Percentiles rank a stretch among this genome's conserved stretches.
These are phyloP conservation scores for Plectrocnemia conspersa DNA, from an alignment of 1,140 invertebrate species.

Conservation along the genomic window DNA sequence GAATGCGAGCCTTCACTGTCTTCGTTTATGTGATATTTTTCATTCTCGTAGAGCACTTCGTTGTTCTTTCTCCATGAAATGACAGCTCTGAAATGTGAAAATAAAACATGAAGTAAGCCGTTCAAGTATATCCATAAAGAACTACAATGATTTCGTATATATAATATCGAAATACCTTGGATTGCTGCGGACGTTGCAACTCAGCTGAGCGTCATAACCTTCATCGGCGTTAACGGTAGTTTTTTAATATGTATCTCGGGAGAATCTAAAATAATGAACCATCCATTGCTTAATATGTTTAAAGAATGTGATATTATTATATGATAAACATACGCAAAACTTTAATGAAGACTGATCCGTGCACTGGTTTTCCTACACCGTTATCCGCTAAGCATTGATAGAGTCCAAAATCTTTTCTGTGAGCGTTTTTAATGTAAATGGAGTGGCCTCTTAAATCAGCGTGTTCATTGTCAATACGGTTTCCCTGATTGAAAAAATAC, in stretches of 20 bases:
- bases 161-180: constrained; percentile 26
- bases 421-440: constrained; percentile 41
- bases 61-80: constrained; percentile 25
- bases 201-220: constrained; percentile 23
- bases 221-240: constrained; percentile 28
- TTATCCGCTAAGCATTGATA: constrained; percentile 46
- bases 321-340: constrained; percentile 35
- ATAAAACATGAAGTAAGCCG: not conserved
- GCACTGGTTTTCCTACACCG: constrained; percentile 40
- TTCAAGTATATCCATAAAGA: constrained; percentile 1
- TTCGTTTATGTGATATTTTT: constrained; percentile 14
- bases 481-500: constrained; percentile 21
- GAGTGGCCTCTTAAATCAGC: constrained; percentile 17
- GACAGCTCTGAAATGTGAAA: constrained; percentile 19
- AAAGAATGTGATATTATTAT: constrained; percentile 1
- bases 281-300: not conserved
- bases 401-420: constrained; percentile 40
- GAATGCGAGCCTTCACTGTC: constrained; percentile 24
- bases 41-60: not conserved
- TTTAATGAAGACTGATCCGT: constrained; percentile 37
- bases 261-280: constrained; percentile 24
- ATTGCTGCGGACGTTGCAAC: constrained; percentile 23
- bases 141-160: not conserved
- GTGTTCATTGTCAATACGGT: constrained; percentile 21
- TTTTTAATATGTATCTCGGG: constrained; percentile 29